phyloP scores from a whole-genome alignment of 2,888 invertebrate genomes.

The Himalopsyche japonica region DNA sequence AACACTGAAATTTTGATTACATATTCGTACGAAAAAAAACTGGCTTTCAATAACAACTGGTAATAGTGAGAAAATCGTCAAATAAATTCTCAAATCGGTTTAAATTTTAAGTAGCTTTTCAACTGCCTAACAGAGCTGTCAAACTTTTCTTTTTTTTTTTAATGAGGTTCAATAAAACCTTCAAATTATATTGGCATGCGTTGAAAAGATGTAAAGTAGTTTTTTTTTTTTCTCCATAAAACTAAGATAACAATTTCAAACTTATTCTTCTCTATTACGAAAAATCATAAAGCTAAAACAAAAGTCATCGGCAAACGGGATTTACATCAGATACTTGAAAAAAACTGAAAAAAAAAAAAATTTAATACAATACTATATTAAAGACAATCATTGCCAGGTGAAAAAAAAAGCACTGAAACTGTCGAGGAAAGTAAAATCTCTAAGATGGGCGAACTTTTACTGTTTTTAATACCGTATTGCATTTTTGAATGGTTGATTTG shows the following conservation, averaged over 20 bases:
- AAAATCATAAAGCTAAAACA: background rate
- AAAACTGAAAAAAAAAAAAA: constrained; percentile 45
- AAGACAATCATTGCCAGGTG: constrained; percentile 13
- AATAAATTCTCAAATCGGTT: background rate
- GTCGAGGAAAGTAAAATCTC: too few species aligned
- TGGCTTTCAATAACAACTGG: background rate
- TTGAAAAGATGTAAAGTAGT: background rate
- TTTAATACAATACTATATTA: constrained; percentile 47
- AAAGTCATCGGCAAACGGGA: background rate
- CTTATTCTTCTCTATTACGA: background rate
- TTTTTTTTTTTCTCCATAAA: background rate
- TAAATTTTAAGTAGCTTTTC: background rate
- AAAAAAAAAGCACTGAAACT: too few species aligned
- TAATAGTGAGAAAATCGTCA: background rate
- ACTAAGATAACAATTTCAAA: background rate
- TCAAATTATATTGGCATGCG: background rate
- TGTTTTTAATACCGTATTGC: background rate
- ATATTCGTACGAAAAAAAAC: background rate
- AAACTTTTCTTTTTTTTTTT: background rate
- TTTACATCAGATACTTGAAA: constrained; percentile 13
- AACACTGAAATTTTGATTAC: background rate
- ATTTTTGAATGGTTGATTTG: too few species aligned
- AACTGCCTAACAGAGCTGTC: background rate
- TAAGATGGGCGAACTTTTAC: background rate
- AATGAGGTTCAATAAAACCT: background rate